Percentiles rank a stretch among this genome's conserved stretches.
Conservation (phyloP, 2,888 invertebrate genomes). For the Drosophila buzzatii region DNA sequence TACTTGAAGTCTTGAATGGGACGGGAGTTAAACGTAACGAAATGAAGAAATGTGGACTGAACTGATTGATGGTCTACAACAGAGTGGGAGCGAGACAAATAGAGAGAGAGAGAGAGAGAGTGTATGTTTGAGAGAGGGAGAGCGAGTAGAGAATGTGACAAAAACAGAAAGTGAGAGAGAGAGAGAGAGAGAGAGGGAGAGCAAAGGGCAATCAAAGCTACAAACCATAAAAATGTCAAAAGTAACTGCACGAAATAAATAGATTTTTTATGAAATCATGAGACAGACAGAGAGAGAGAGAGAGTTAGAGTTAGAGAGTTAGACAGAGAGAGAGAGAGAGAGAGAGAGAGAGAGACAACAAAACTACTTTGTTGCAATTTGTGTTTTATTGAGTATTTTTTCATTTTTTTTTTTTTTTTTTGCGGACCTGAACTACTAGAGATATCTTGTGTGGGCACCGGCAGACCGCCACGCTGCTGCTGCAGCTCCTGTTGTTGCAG, state of each 20-base stretch:
- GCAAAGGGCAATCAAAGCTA: constrained; percentile 47
- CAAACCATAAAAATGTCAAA: constrained; percentile 64
- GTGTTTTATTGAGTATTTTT: constrained; percentile 24
- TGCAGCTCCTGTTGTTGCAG: constrained; percentile 84
- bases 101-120: constrained; percentile 15
- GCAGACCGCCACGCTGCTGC: constrained; percentile 86
- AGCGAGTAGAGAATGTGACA: constrained; percentile 6
- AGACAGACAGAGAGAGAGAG: constrained; percentile 45
- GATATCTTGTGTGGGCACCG: constrained; percentile 86
- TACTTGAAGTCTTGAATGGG: constrained; percentile 36
- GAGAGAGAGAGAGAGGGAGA: constrained; percentile 11
- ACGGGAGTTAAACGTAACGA: constrained; percentile 36
- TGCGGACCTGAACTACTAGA: constrained; percentile 86
- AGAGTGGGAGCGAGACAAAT: constrained; percentile 15
- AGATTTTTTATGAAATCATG: constrained; percentile 51
- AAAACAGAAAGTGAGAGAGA: constrained; percentile 15
- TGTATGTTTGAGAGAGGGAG: neutral
- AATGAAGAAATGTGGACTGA: constrained; percentile 51
- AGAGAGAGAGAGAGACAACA: constrained; percentile 53
- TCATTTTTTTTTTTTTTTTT: constrained; percentile 46
- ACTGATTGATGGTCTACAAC: constrained; percentile 32
- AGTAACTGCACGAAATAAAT: constrained; percentile 43
- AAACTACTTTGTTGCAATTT: constrained; percentile 64
- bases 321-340: constrained; percentile 36
- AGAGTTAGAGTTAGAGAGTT: constrained; percentile 40